These are phyloP conservation scores for Dipodomys merriami DNA, from an alignment of 2,113 vertebrate genomes.

Conservation along the genomic window DNA sequence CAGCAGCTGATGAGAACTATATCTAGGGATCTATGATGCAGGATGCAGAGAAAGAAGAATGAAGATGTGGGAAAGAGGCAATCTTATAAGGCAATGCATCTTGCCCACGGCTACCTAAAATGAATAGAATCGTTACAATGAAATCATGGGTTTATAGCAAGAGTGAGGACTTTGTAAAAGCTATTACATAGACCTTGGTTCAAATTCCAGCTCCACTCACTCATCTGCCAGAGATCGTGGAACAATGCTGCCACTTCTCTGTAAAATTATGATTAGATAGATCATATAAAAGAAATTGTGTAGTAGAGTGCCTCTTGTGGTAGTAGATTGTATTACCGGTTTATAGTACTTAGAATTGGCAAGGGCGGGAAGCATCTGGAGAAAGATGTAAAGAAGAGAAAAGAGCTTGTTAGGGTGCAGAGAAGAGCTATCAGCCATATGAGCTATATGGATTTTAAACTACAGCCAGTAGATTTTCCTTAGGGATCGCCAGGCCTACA, in stretches of 20 bases:
- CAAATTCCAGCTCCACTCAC: background rate
- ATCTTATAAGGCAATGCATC: no score
- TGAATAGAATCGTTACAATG: background rate
- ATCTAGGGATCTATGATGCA: background rate
- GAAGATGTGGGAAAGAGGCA: background rate
- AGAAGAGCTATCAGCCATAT: background rate
- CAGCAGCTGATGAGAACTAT: background rate
- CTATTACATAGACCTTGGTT: background rate
- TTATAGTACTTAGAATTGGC: background rate
- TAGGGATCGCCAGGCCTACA: rapidly evolving
- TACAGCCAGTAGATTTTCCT: background rate
- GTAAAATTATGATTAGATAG: background rate
- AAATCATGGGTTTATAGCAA: background rate
- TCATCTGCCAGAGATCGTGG: background rate
- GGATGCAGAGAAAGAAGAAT: background rate
- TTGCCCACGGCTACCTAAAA: background rate
- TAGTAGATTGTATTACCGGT: background rate
- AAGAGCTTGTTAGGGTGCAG: background rate
- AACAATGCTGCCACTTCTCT: background rate
- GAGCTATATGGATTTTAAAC: no score
- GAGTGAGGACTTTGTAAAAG: background rate
- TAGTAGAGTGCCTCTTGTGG: background rate
- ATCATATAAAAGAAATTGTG: background rate
- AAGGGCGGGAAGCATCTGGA: background rate
- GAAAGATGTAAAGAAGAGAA: background rate